Percentiles rank a stretch among this genome's conserved stretches.
These are phyloP conservation scores for Bombus pascuorum DNA, from an alignment of 1,140 invertebrate genomes.

Conservation along the genomic window DNA sequence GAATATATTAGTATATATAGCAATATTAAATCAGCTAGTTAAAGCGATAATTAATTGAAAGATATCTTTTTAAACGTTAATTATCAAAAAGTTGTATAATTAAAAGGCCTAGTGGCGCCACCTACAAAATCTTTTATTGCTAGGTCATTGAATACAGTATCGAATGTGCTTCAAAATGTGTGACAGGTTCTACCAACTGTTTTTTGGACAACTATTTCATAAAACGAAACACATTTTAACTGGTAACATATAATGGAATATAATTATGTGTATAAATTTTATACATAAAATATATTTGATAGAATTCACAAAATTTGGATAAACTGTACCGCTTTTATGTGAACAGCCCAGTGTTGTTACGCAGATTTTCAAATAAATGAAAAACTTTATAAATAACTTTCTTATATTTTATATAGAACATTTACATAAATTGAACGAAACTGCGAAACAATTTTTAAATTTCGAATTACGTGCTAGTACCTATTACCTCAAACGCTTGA, in stretches of 20 bases:
- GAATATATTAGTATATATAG: not conserved
- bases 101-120: conserved; percentile 21
- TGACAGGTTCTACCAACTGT: not conserved
- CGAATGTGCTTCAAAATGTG: not conserved
- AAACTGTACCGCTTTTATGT: conserved; percentile 16
- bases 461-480: too few relatives aligned
- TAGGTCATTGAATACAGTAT: conserved; percentile 6
- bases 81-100: conserved; percentile 28
- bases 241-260: not conserved
- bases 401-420: not conserved
- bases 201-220: not conserved
- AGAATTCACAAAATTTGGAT: not conserved
- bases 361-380: not conserved
- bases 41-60: conserved; percentile 15
- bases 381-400: not conserved
- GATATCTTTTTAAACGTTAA: conserved; percentile 32
- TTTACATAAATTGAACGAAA: not conserved
- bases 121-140: conserved; percentile 2
- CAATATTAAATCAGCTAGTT: conserved; percentile 4
- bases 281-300: not conserved
- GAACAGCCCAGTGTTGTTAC: not conserved
- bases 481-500: too few relatives aligned
- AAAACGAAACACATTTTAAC: not conserved
- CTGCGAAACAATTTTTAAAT: too few relatives aligned
- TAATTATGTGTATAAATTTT: not conserved